phyloP scores from a whole-genome alignment of 2,113 vertebrate species.

The Acrocephalus arundinaceus region DNA sequence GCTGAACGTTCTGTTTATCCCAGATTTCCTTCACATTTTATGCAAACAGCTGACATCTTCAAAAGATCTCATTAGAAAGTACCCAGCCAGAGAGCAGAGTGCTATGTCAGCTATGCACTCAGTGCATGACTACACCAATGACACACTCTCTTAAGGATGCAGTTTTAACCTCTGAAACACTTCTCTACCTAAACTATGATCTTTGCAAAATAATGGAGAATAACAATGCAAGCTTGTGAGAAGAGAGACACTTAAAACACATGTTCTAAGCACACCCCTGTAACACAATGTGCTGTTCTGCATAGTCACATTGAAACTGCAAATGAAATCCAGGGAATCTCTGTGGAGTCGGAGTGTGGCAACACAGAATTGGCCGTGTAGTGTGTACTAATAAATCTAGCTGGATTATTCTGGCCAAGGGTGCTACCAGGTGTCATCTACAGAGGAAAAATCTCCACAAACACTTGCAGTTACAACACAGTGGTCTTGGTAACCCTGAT shows the following conservation, averaged over 20 bases:
- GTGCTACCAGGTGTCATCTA: not conserved
- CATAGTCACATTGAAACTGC: not conserved
- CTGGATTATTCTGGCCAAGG: not conserved
- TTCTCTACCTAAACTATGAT: not conserved
- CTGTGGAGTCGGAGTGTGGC: not conserved
- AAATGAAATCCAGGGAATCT: not conserved
- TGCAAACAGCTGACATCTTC: not conserved
- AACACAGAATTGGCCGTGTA: not conserved
- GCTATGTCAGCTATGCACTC: not conserved
- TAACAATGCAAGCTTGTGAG: not conserved
- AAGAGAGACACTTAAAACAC: not conserved
- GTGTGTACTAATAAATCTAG: not conserved
- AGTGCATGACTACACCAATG: not conserved
- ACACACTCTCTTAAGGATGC: not conserved
- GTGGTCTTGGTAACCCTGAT: not conserved
- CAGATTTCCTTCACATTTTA: constrained; percentile 3
- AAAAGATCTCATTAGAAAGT: not conserved
- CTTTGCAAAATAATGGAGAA: not conserved
- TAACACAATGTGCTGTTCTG: not conserved
- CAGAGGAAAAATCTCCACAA: not conserved
- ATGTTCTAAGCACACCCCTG: not conserved
- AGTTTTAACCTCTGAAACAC: not conserved
- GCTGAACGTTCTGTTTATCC: not conserved
- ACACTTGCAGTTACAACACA: not conserved
- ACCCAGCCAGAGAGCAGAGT: not conserved